Evolutionary conservation across 2,797 vertebrate genomes (phyloP).

Genomic region (Siniperca scherzeri): DNA sequence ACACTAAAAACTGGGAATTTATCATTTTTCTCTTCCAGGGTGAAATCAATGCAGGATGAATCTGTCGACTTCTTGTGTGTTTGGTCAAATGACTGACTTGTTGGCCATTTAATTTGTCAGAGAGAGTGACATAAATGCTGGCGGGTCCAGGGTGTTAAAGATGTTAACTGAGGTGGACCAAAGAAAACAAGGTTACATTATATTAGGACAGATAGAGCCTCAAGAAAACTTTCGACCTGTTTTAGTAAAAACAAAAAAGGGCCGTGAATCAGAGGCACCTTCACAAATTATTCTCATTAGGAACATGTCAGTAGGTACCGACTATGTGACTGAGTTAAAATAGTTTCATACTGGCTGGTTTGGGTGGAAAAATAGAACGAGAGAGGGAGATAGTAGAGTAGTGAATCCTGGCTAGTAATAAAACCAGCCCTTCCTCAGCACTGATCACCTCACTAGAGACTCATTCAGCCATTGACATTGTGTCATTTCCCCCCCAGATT

Average conservation of each 20-base stretch:
- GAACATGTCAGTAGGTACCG: constrained; percentile 23
- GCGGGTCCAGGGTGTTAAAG: neutral
- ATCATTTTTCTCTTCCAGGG: neutral
- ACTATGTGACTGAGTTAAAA: constrained; percentile 36
- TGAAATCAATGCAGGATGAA: constrained; percentile 13
- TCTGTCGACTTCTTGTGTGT: neutral
- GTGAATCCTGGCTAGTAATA: constrained; percentile 46
- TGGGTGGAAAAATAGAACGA: too few species aligned
- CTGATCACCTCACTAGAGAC: constrained; percentile 42
- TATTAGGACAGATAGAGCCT: neutral
- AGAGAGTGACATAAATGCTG: neutral
- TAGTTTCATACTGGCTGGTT: neutral
- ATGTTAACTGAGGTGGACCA: neutral
- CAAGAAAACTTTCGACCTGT: neutral
- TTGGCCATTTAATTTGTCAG: neutral
- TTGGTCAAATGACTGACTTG: neutral
- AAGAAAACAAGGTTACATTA: constrained; percentile 8
- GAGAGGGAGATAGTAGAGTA: neutral
- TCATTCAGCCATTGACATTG: constrained; percentile 42
- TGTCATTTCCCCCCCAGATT: constrained; percentile 32
- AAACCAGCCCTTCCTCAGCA: constrained; percentile 22
- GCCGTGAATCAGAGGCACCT: constrained; percentile 10
- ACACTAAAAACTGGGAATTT: constrained; percentile 25
- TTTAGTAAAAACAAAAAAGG: neutral
- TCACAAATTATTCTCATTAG: constrained; percentile 33